Evolutionary conservation across 2,797 vertebrate genomes (phyloP).

Genomic region (Falco novaeseelandiae): DNA sequence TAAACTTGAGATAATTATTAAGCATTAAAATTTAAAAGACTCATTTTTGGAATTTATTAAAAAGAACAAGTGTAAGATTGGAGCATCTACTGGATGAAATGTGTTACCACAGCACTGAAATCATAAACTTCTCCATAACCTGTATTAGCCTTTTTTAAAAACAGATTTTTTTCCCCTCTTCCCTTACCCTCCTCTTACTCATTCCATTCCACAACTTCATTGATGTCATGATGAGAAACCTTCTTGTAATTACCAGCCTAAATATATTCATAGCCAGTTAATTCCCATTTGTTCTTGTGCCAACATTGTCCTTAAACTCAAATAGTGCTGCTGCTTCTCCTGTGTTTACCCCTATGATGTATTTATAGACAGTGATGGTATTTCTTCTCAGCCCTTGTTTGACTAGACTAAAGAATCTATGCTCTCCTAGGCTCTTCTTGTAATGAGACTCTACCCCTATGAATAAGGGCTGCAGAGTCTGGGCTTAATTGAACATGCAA

Average conservation of each 20-base stretch:
- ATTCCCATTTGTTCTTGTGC: neutral
- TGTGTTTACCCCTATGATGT: neutral
- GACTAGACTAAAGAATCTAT: neutral
- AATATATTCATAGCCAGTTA: conserved; percentile 2
- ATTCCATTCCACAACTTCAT: neutral
- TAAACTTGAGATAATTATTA: neutral
- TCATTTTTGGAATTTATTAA: neutral
- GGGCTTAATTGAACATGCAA: neutral
- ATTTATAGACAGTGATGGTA: conserved; percentile 10
- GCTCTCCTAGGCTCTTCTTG: neutral
- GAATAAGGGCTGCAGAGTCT: neutral
- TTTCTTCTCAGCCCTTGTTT: conserved; percentile 30
- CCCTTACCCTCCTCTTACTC: neutral
- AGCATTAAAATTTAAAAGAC: neutral
- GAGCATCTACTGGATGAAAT: neutral
- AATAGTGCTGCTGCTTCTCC: neutral
- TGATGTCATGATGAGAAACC: neutral
- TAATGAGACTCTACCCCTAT: neutral
- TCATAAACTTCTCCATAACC: neutral
- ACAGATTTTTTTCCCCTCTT: neutral
- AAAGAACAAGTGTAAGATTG: neutral
- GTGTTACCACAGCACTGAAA: neutral
- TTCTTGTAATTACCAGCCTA: neutral
- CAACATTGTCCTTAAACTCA: neutral
- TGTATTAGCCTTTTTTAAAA: neutral